Base-by-base conservation (phyloP, 2,797 vertebrate species). In the Xerus rutilus region DNA sequence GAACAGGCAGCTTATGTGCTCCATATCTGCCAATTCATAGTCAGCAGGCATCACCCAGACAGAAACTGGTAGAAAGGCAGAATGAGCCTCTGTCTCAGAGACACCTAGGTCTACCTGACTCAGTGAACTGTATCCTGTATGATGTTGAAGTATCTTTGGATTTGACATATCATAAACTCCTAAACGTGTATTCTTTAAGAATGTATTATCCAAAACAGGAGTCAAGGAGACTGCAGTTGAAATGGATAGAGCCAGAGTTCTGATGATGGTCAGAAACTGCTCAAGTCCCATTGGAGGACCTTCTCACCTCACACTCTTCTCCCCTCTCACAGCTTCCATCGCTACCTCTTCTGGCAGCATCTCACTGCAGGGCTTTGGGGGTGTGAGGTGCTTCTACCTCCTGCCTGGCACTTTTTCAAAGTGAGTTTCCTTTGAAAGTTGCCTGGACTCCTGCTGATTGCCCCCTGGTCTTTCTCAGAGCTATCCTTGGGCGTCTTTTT, bases 401-500 rank as follows among this genome's bases (percentile, higher is more conserved):
- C 57, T 23, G 25, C 64, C 54, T 14, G 0, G 79, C 7, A 23
- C 92, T 94, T 96, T 97, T 82, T 91, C 86, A 87, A 97, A 96
- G 57, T 89, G 59, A 67, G 49, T 92, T 93, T 90, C 89, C 94
- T 97, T 91, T 88, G 96, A 96, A 95, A 52, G 62, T 64, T 79
- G 65, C 81, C 85, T 47, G 70, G 57, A 43, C 0, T 0, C 91
- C 91, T 74, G 87, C 89, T 88, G 96, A 47, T 67, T 52, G n/a
- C 35, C 89, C 59, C 85, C 82, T 43, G 74, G 93, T 94, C 88
- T 89, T 93, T 94, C 97, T 94, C 93, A 35, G 64, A 97, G 93
- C 88, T 96, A 78, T 94, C 95, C 90, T 95, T 92, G 92, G 69
- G 45, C 43, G 1, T 86, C 97, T 96, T 96, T 96, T 94, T 96